Evolutionary conservation across 2,888 invertebrate genomes (phyloP).

Genomic region (Archaeoteleia sp.): DNA sequence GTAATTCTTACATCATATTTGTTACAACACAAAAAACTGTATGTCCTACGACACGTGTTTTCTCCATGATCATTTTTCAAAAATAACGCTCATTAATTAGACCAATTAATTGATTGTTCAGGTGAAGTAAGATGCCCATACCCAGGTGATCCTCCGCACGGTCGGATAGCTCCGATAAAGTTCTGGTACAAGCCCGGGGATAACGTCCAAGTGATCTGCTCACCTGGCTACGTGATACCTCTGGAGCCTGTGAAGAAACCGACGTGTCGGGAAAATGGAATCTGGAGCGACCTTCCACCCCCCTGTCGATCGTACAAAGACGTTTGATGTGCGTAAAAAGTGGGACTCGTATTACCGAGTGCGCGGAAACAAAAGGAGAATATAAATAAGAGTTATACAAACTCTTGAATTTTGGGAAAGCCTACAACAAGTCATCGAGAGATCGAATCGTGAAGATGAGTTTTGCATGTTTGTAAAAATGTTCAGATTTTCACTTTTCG

Average conservation of each 20-base stretch:
- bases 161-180: conserved; percentile 82
- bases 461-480: conserved; percentile 43
- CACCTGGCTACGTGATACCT: conserved; percentile 79
- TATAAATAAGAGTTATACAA: conserved; percentile 11
- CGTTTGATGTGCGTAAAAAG: conserved; percentile 73
- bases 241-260: conserved; percentile 79
- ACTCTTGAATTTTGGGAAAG: conserved; percentile 12
- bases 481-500: conserved; percentile 33
- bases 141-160: conserved; percentile 83
- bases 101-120: conserved; percentile 65
- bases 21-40: no score
- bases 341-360: conserved; percentile 23
- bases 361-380: conserved; percentile 24
- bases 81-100: no score
- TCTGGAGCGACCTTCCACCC: conserved; percentile 82
- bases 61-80: no score
- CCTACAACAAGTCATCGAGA: conserved; percentile 17
- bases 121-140: conserved; percentile 85
- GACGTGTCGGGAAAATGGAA: conserved; percentile 80
- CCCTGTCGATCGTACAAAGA: conserved; percentile 81
- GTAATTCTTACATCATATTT: no score
- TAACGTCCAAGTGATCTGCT: conserved; percentile 82
- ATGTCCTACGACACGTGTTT: no score
- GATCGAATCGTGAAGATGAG: conserved; percentile 33
- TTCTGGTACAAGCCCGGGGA: conserved; percentile 86